Percentiles rank a stretch among this genome's conserved stretches.
Conservation (phyloP, 1,140 invertebrate genomes). For the Nomia melanderi region DNA sequence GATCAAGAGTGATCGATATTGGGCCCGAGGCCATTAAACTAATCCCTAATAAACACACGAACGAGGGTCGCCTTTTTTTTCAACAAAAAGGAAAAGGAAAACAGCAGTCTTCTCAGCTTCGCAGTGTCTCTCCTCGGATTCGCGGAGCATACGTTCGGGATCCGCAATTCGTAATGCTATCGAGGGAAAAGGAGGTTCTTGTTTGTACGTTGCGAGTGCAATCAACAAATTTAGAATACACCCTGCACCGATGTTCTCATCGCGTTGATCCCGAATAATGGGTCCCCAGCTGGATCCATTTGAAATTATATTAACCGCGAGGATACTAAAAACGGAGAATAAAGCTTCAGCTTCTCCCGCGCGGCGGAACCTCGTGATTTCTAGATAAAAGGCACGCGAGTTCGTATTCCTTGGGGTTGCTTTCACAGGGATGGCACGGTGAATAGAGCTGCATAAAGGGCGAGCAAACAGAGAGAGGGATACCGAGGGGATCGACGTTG, state of each 20-base stretch:
- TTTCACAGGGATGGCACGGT: neutral
- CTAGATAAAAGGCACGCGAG: conserved; percentile 31
- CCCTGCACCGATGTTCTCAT: too few species aligned
- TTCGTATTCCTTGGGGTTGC: conserved; percentile 33
- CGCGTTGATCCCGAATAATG: too few species aligned
- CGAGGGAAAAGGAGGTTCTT: too few species aligned
- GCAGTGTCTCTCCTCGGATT: neutral
- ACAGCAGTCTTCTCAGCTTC: neutral
- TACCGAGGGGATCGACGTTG: too few species aligned
- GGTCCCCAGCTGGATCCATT: too few species aligned
- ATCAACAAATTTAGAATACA: too few species aligned
- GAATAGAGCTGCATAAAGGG: neutral
- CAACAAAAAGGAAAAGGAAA: neutral
- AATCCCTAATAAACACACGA: conserved; percentile 22
- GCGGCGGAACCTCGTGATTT: conserved; percentile 17
- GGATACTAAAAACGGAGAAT: too few species aligned
- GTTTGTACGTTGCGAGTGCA: too few species aligned
- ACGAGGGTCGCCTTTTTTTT: neutral
- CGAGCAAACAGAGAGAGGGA: neutral
- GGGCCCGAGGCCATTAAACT: conserved; percentile 7
- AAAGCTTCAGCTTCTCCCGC: neutral
- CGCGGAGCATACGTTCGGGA: too few species aligned
- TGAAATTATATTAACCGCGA: neutral
- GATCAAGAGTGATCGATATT: conserved; percentile 33
- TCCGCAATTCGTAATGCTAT: too few species aligned